Conservation (phyloP, 2,113 vertebrate genomes). For the Trematomus loennbergii region DNA sequence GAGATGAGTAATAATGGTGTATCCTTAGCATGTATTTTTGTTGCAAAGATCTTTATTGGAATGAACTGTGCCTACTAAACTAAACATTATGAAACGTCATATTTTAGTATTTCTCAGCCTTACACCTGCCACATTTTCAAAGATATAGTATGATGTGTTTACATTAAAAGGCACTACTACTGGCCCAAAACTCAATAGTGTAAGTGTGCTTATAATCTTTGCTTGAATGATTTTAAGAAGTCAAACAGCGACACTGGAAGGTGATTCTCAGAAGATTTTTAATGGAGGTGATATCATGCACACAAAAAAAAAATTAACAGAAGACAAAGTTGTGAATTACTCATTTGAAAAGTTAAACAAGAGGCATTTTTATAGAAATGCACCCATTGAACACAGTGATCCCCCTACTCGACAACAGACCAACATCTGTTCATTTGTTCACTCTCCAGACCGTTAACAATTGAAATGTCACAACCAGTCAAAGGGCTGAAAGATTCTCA, state of each 20-base stretch:
- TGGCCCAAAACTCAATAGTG: neutral
- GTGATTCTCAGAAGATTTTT: slow-evolving; percentile 82
- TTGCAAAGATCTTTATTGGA: neutral
- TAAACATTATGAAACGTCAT: neutral
- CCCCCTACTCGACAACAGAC: slow-evolving; percentile 1
- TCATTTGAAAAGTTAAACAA: slow-evolving; percentile 28
- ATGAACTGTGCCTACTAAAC: neutral
- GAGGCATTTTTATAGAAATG: slow-evolving; percentile 39
- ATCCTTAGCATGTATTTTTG: neutral
- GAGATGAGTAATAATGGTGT: neutral
- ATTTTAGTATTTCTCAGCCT: neutral
- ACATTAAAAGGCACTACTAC: neutral
- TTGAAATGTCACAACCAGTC: slow-evolving; percentile 41
- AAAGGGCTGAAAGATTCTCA: slow-evolving; percentile 7
- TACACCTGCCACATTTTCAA: neutral
- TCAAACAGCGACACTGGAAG: neutral
- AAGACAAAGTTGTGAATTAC: slow-evolving; percentile 61
- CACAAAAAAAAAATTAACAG: slow-evolving; percentile 58
- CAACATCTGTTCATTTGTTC: slow-evolving; percentile 33
- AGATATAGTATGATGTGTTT: too few species aligned
- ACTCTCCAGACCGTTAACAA: slow-evolving; percentile 22
- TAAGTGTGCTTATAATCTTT: neutral
- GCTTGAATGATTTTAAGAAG: neutral
- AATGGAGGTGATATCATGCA: slow-evolving; percentile 82
- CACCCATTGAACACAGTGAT: slow-evolving; percentile 37